A percentile compares a stretch with the other conserved stretches of the same genome.
Conservation (phyloP, 2,113 vertebrate species). For the Amia ocellicauda region DNA sequence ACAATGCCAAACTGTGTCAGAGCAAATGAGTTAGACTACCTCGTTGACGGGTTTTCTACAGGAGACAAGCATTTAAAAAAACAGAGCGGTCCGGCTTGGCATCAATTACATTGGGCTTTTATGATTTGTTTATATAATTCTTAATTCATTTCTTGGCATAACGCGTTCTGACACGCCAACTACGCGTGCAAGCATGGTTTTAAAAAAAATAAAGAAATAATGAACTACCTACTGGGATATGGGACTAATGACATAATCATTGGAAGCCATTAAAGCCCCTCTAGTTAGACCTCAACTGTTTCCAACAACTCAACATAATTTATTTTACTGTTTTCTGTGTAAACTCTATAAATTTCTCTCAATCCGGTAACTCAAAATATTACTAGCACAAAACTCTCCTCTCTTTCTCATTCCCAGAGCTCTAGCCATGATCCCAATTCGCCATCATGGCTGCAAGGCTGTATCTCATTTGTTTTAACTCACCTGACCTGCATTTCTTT, state of each 20-base stretch:
- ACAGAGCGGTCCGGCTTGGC: constrained; percentile 22
- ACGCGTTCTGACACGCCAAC: not conserved
- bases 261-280: constrained; percentile 47
- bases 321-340: constrained; percentile 34
- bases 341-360: constrained; percentile 26
- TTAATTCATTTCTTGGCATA: not conserved
- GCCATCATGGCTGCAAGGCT: not conserved
- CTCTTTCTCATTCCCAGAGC: not conserved
- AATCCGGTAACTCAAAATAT: constrained; percentile 17
- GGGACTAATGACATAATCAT: constrained; percentile 53
- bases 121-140: constrained; percentile 3
- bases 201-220: constrained; percentile 24
- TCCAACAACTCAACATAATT: constrained; percentile 26
- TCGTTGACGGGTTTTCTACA: not conserved
- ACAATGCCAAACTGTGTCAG: not conserved
- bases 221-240: constrained; percentile 31
- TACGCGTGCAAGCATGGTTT: not conserved
- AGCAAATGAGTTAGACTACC: not conserved
- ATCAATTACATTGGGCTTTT: constrained; percentile 34
- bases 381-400: constrained; percentile 4
- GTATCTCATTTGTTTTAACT: not conserved
- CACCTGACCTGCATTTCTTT: constrained; percentile 2
- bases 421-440: not conserved
- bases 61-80: too few species aligned
- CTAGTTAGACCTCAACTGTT: constrained; percentile 29